Percentiles rank a stretch among this genome's conserved stretches.
These are phyloP conservation scores for Myopa tessellatipennis DNA, from an alignment of 2,888 invertebrate genomes.

Conservation along the genomic window DNA sequence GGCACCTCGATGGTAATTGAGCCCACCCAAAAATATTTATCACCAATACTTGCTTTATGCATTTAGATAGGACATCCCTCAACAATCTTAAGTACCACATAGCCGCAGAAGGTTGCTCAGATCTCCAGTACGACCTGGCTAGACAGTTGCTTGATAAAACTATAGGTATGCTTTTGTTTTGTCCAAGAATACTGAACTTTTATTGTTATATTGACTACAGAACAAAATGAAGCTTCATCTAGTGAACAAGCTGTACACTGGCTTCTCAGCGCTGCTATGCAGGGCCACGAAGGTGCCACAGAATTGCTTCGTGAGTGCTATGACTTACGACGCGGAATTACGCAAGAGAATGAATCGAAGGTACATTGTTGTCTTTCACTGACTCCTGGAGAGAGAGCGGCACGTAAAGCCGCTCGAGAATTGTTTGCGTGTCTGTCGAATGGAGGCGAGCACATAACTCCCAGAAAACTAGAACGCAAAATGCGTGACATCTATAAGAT, in stretches of 20 bases:
- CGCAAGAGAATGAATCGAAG: slow-evolving; percentile 78
- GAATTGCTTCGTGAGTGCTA: slow-evolving; percentile 73
- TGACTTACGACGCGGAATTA: slow-evolving; percentile 81
- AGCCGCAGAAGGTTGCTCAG: slow-evolving; percentile 89
- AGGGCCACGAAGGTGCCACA: slow-evolving; percentile 90
- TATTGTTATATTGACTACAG: background rate
- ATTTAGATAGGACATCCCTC: slow-evolving; percentile 66
- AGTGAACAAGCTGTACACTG: slow-evolving; percentile 87
- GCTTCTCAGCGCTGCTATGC: slow-evolving; percentile 92
- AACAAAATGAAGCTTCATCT: slow-evolving; percentile 48
- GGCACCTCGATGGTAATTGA: slow-evolving; percentile 67
- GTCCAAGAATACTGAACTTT: too few species aligned
- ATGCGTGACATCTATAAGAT: slow-evolving; percentile 76
- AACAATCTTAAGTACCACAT: slow-evolving; percentile 73
- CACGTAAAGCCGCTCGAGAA: slow-evolving; percentile 86
- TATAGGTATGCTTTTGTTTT: slow-evolving; percentile 72
- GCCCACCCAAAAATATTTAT: background rate
- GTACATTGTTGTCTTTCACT: slow-evolving; percentile 83
- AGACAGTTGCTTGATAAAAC: slow-evolving; percentile 84
- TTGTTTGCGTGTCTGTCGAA: slow-evolving; percentile 89
- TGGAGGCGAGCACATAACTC: slow-evolving; percentile 88
- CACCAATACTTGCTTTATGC: slow-evolving; percentile 13
- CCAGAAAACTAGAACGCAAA: slow-evolving; percentile 81
- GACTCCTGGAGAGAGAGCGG: slow-evolving; percentile 87
- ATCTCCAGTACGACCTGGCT: slow-evolving; percentile 88